A percentile compares a stretch with the other conserved stretches of the same genome.
phyloP scores from a whole-genome alignment of 2,888 invertebrate species.

The Cryptophagus acutangulus region DNA sequence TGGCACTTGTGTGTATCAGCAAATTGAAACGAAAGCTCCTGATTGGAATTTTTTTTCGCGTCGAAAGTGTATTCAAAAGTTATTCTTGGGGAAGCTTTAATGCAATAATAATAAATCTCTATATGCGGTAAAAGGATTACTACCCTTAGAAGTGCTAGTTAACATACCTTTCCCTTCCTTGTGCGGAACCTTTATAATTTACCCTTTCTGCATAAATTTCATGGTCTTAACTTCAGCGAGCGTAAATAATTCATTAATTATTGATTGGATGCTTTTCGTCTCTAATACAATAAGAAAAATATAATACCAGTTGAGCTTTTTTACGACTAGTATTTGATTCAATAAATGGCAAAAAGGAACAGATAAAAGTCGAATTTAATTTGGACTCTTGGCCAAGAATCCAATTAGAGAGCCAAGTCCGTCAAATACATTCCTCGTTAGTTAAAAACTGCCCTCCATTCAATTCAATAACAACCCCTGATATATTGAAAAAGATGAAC shows the following conservation, averaged over 20 bases:
- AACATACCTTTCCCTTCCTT: constrained; percentile 27
- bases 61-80: too few species aligned
- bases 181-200: constrained; percentile 19
- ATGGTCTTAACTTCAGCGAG: too few species aligned
- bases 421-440: constrained; percentile 41
- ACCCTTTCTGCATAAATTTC: constrained; percentile 14
- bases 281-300: too few species aligned
- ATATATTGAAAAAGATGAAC: background rate
- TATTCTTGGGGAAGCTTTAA: constrained; percentile 24
- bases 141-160: constrained; percentile 27
- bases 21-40: too few species aligned
- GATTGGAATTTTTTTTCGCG: too few species aligned
- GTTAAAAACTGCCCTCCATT: constrained; percentile 33
- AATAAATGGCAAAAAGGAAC: too few species aligned
- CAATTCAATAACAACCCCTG: constrained; percentile 32
- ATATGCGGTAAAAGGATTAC: constrained; percentile 32
- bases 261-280: background rate
- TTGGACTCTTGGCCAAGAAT: constrained; percentile 38
- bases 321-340: too few species aligned
- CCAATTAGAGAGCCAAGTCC: constrained; percentile 40
- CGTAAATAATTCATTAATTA: background rate
- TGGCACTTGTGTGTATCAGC: too few species aligned
- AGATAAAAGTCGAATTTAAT: constrained; percentile 45
- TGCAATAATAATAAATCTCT: constrained; percentile 34
- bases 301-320: too few species aligned